Evolutionary conservation across 2,888 invertebrate species (phyloP), one percentile per base, ranked within the genome.

Genomic region (Meliscaeva auricollis): DNA sequence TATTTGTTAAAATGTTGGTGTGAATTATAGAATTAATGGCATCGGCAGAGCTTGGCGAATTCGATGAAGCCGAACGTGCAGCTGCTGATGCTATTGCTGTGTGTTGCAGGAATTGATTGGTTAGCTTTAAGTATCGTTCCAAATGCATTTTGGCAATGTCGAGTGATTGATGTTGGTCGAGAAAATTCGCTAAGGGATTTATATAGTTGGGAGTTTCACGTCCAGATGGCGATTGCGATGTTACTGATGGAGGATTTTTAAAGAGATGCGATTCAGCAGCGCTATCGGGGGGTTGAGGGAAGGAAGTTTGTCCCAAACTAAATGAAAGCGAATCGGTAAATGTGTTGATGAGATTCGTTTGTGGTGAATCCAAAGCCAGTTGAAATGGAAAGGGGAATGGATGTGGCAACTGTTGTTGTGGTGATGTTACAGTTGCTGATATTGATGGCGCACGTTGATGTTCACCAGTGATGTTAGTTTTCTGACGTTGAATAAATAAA

Each of bases 111-210:
- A 91, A 92, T 76, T 90, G 89, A 77, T 88, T 89, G n/a, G 90
- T 91, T 7, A 91, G 87, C 50, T 88, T 79, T 3, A 89, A 78
- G 44, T 91, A 90, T 26, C 90, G 89, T 75, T 90, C 91, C 5
- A 91, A 83, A 66, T 91, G 91, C 87, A 91, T 92, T 74, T 91
- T 91, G 3, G 91, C 89, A 17, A 92, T 91, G 74, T 90, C 91
- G 8, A 92, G 77, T 4, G 90, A 88, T 41, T 89, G 89, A 74
- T 91, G 90, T 44, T 91, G 90, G 58, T 90, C 90, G 3, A 89
- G 88, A 70, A 91, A 90, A 79, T 90, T 89, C 3, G 89, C 80
- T 15, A 88, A 82, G 8, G 88, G 89, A 32, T 89, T 88, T n/a
- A 87, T 74, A 9, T 76, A 85, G 15, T 58, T 79, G 9, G 84